Conservation (phyloP, 37 sponge, comb jelly and placozoan genomes). For the Agelas oroides region DNA sequence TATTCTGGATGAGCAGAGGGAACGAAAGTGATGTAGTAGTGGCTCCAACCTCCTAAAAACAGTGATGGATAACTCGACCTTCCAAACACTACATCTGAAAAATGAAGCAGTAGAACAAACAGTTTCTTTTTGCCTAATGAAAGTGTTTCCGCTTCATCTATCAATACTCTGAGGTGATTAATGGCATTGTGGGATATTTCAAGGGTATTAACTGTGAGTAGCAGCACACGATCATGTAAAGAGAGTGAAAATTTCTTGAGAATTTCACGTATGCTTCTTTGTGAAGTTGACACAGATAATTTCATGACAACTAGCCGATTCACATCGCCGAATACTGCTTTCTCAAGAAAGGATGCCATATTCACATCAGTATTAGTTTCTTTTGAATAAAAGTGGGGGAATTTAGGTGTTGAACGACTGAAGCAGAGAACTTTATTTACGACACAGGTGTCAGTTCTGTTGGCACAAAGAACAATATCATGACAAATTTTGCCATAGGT, state of each 20-base stretch:
- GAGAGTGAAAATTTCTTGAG: slow-evolving; percentile 17
- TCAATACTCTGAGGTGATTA: slow-evolving; percentile 64
- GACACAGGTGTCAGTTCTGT: background rate
- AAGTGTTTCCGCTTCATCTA: slow-evolving; percentile 60
- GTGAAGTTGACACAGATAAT: slow-evolving; percentile 18
- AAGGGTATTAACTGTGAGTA: slow-evolving; percentile 1
- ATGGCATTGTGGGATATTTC: slow-evolving; percentile 32
- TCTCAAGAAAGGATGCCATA: background rate
- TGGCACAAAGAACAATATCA: too few relatives aligned
- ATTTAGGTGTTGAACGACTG: slow-evolving; percentile 68
- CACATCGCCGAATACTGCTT: background rate
- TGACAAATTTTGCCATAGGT: too few relatives aligned
- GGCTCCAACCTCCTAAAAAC: slow-evolving; percentile 79
- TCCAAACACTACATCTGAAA: slow-evolving; percentile 49
- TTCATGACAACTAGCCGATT: slow-evolving; percentile 25
- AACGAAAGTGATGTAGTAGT: slow-evolving; percentile 32
- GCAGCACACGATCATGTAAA: background rate
- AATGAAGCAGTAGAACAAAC: slow-evolving; percentile 69
- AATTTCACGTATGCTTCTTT: background rate
- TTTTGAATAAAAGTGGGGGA: slow-evolving; percentile 49
- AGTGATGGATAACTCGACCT: slow-evolving; percentile 62
- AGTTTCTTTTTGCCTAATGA: background rate
- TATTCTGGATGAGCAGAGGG: background rate
- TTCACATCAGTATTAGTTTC: slow-evolving; percentile 4
- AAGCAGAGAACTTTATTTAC: slow-evolving; percentile 72